Evolutionary conservation across 2,113 vertebrate genomes (phyloP), one percentile per base, ranked within the genome.

Genomic region (Otocyon megalotis): DNA sequence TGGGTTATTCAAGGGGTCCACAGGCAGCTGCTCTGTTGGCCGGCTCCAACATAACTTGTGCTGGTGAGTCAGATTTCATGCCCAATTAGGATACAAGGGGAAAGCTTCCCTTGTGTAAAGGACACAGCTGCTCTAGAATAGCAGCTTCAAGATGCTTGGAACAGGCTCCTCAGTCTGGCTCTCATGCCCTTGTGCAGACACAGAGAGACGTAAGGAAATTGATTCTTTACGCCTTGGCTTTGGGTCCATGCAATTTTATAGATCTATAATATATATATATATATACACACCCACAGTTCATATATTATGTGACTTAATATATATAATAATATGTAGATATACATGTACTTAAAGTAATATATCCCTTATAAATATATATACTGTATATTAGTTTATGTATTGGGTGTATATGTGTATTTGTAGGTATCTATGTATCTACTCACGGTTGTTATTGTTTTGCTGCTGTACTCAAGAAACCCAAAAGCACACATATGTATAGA

Each of bases 61-160:
- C 94, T 86, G 92, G 95, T 87, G 96, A 97, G 96, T 96, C 77
- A 91, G 98, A 97, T 97, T 98, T 97, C 97, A 97, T 97, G 97
- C 95, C 93, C 97, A 98, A 97, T 97, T 98, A 97, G 92, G 94
- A 93, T 60, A 94, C 92, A 94, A 96, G 96, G 96, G 94, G 93
- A 97, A 67, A 96, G 95, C 92, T 88, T 96, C 94, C 98, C 96
- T 94, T 88, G 96, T 96, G 98, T 90, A 97, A 98, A 96, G 95
- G 97, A 96, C 92, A 83, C 98, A 98, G 97, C 97, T 97, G 97
- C 95, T 98, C 86, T 19, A 48, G 72, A 72, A 22, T 15, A 71
- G 72, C 92, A 67, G 93, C 83, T 93, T 90, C 87, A 95, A 79
- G 93, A 95, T 86, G 76, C 90, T 92, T 87, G 1, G 76, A 87